Conservation (phyloP, 2,113 vertebrate species). For the Azemiops feae region DNA sequence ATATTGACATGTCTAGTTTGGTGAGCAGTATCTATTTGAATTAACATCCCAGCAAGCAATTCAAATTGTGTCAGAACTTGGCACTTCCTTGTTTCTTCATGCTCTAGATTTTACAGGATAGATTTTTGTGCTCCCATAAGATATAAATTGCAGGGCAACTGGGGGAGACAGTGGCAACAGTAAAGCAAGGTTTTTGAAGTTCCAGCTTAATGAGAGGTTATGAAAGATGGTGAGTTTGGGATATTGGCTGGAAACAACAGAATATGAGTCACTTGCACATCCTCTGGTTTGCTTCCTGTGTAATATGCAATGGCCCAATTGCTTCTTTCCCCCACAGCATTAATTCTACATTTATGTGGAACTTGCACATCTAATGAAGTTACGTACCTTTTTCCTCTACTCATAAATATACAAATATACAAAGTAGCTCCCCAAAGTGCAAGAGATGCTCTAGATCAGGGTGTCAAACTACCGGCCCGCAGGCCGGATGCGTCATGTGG, state of each 20-base stretch:
- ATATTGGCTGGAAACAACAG: neutral
- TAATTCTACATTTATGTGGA: too few species aligned
- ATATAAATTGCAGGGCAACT: neutral
- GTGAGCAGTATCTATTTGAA: neutral
- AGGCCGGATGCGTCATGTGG: too few species aligned
- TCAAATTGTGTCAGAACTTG: neutral
- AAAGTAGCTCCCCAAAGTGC: neutral
- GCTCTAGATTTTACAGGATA: neutral
- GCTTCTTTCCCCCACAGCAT: neutral
- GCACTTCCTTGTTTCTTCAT: neutral
- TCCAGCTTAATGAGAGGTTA: neutral
- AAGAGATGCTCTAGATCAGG: neutral
- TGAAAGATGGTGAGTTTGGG: neutral
- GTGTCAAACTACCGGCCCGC: too few species aligned
- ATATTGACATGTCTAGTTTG: neutral
- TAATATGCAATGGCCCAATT: neutral
- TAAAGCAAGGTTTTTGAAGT: neutral
- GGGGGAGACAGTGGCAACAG: neutral
- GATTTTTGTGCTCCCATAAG: neutral
- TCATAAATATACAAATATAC: neutral
- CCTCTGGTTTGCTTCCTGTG: neutral
- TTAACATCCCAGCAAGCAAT: neutral
- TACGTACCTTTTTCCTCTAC: neutral
- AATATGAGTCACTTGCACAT: constrained; percentile 5
- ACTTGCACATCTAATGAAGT: neutral